Percentiles rank a stretch among this genome's conserved stretches.
phyloP scores from a whole-genome alignment of 1,140 invertebrate genomes.

The Rhyzopertha dominica region DNA sequence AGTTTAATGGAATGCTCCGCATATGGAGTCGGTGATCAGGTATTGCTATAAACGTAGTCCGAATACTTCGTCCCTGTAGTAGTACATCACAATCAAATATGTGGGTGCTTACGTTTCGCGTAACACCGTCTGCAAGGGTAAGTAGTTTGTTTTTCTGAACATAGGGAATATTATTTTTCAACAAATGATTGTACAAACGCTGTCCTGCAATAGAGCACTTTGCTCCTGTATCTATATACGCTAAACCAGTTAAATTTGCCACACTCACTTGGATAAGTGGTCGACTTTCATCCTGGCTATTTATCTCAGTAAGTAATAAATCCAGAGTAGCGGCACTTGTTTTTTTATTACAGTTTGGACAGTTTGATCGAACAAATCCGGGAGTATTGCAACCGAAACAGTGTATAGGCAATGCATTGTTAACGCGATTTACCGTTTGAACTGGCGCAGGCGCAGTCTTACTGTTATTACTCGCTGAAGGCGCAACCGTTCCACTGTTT shows the following conservation, averaged over 20 bases:
- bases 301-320: too few species aligned
- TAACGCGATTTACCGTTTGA: background rate
- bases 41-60: too few species aligned
- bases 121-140: background rate
- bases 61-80: too few species aligned
- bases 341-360: background rate
- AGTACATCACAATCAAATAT: too few species aligned
- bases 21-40: background rate
- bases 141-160: too few species aligned
- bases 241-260: too few species aligned
- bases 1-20: conserved; percentile 1
- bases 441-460: background rate
- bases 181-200: too few species aligned
- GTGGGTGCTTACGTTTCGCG: background rate
- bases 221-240: too few species aligned
- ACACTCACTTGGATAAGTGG: too few species aligned
- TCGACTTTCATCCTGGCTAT: too few species aligned
- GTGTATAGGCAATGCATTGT: background rate
- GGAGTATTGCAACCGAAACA: conserved; percentile 2
- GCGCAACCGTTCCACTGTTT: background rate
- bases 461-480: background rate
- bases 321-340: conserved; percentile 2
- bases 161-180: too few species aligned
- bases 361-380: background rate
- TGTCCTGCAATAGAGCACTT: too few species aligned